These are phyloP conservation scores for Paracentrotus lividus DNA, from an alignment of 53 echinoderm and acorn worm genomes.

Conservation along the genomic window DNA sequence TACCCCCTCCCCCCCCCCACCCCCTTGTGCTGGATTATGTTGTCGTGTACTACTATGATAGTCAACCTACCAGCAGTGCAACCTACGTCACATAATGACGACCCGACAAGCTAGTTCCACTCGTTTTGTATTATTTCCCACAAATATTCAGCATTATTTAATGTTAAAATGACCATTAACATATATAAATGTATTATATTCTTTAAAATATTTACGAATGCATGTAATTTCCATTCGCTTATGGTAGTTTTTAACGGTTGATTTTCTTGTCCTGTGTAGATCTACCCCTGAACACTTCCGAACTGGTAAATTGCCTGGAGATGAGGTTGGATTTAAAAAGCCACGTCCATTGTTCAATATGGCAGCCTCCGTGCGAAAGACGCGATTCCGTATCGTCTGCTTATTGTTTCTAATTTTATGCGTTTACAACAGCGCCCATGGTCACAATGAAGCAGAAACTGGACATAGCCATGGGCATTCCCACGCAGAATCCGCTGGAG, in stretches of 20 bases:
- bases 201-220: neutral
- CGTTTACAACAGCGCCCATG: slow-evolving; percentile 47
- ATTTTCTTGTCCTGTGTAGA: too few species aligned
- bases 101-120: neutral
- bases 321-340: slow-evolving; percentile 13
- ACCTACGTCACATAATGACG: neutral
- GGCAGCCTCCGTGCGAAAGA: slow-evolving; percentile 74
- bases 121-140: neutral
- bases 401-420: slow-evolving; percentile 62
- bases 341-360: slow-evolving; percentile 74
- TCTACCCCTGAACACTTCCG: too few species aligned
- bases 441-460: slow-evolving; percentile 47
- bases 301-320: neutral
- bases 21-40: neutral
- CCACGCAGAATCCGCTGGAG: slow-evolving; percentile 19
- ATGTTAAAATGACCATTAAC: neutral
- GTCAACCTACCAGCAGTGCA: too few species aligned
- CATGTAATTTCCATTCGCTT: too few species aligned
- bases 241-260: neutral
- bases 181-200: neutral
- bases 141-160: neutral
- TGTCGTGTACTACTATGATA: too few species aligned
- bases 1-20: too few species aligned
- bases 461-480: slow-evolving; percentile 59
- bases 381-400: slow-evolving; percentile 71